phyloP scores from a whole-genome alignment of 1,140 invertebrate species.

The Drosophila guanche region DNA sequence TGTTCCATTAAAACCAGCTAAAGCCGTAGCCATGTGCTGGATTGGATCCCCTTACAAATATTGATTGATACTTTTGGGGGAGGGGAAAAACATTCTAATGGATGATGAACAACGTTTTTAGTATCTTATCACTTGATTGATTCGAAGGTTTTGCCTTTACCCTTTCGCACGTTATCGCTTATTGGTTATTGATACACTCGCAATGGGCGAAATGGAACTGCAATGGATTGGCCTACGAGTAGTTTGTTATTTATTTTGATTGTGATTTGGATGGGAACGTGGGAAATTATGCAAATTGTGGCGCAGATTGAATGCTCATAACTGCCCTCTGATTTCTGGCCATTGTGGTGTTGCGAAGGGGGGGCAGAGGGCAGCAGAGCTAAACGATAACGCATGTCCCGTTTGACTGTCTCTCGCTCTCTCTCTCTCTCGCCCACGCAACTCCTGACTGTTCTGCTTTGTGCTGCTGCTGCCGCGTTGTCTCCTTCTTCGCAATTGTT shows the following conservation, averaged over 20 bases:
- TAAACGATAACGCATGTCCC: conserved; percentile 23
- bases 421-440: background rate
- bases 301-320: conserved; percentile 72
- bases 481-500: background rate
- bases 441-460: conserved; percentile 16
- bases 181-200: conserved; percentile 50
- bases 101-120: conserved; percentile 2
- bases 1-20: background rate
- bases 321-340: conserved; percentile 54
- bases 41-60: too few relatives aligned
- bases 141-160: conserved; percentile 18
- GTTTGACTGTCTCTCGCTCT: conserved; percentile 31
- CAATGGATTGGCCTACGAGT: background rate
- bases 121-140: conserved; percentile 40
- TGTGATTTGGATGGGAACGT: conserved; percentile 54
- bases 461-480: conserved; percentile 4
- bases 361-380: conserved; percentile 6
- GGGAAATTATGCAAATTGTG: conserved; percentile 79
- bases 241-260: conserved; percentile 50
- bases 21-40: too few relatives aligned
- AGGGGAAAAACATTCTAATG: background rate
- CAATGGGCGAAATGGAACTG: conserved; percentile 5
- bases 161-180: conserved; percentile 49
- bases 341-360: too few relatives aligned
- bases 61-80: too few relatives aligned